Evolutionary conservation across 2,888 invertebrate species (phyloP), one percentile per base, ranked within the genome.

Genomic region (Lycocerus yunnanus): DNA sequence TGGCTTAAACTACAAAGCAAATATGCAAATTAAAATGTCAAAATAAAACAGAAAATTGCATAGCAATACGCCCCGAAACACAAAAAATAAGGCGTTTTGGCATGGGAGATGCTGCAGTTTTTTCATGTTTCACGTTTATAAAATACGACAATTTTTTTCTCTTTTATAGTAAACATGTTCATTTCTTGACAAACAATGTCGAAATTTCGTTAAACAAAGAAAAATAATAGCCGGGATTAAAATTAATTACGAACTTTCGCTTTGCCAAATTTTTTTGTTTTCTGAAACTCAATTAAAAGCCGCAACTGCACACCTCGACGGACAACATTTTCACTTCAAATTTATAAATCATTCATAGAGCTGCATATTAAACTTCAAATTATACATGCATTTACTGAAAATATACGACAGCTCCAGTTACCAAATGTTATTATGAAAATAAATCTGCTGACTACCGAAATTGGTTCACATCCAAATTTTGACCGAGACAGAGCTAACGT

Each of bases 391-490:
- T 59, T 68, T 68, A 18, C 68, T n/a, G 15, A 21, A 68, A 65
- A 72, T 68, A 63, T 68, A 69, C 63, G 18, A 58, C 65, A 68
- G 68, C 68, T 72, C 68, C 61, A 18, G 68, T 72, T 72, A 68
- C 72, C 15, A 59, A 63, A 63, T 27, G 43, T 66, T 69, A 66
- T 70, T 73, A 69, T 73, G 61, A 68, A 74, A 74, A 74, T 66
- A 43, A 73, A 73, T 69, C 59, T 27, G 60, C 61, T 11, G 60
- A 11, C 21, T 59, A 68, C 63, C 68, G 24, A 74, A 68, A 59
- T 71, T 74, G 74, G 74, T 71, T n/a, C 58, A 14, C 59, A 67
- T 74, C 74, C 74, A 74, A 74, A 74, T 67, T 60, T 24, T 66
- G 58, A 69, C 59, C 27, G 18, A 15, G 66, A 60, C 14, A 59